A percentile compares a stretch with the other conserved stretches of the same genome.
These are phyloP conservation scores for Rhizomys pruinosus DNA, from an alignment of 2,113 vertebrate species.

Conservation along the genomic window DNA sequence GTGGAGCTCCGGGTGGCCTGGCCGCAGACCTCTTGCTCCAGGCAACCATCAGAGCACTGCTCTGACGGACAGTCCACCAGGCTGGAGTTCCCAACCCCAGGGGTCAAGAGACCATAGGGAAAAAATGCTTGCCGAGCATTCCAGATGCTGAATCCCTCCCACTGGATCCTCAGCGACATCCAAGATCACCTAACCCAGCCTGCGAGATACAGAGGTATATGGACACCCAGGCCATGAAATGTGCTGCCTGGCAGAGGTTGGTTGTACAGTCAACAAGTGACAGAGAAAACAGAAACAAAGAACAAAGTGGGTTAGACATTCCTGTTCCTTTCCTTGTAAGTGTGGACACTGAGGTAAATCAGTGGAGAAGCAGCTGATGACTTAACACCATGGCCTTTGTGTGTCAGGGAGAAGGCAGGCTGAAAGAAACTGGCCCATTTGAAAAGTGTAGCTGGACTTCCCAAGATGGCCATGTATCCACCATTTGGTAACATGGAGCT, in stretches of 20 bases:
- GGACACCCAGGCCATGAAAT: neutral
- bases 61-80: neutral
- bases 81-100: neutral
- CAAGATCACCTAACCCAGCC: neutral
- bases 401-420: neutral
- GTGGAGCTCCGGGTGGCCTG: neutral
- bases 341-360: neutral
- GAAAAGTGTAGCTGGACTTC: neutral
- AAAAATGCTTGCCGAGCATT: neutral
- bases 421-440: neutral
- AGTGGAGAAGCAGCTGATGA: neutral
- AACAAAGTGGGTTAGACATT: neutral
- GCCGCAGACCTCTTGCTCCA: neutral
- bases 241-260: neutral
- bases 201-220: neutral
- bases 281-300: neutral
- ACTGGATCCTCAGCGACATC: neutral
- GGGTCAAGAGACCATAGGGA: neutral
- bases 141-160: neutral
- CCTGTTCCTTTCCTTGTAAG: neutral
- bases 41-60: accelerated
- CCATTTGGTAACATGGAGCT: neutral
- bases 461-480: neutral
- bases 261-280: neutral
- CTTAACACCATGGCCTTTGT: no score